phyloP scores from a whole-genome alignment of 2,113 vertebrate species.

The Colaptes auratus region DNA sequence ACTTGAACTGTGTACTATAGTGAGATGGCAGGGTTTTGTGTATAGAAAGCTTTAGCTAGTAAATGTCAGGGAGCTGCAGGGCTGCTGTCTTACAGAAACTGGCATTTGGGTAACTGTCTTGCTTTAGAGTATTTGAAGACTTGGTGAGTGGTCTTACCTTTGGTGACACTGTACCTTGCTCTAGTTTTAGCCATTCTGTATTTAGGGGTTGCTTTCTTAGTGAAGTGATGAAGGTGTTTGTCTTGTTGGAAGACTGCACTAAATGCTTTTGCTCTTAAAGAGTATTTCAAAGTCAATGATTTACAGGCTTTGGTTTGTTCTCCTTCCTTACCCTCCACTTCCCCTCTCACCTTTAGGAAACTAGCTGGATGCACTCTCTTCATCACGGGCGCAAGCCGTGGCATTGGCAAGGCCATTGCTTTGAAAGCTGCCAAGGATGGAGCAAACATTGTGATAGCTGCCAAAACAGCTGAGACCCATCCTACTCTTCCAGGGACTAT shows the following conservation, averaged over 20 bases:
- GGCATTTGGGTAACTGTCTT: background rate
- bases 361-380: slow-evolving; percentile 92
- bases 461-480: slow-evolving; percentile 89
- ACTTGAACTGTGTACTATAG: background rate
- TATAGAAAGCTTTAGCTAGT: background rate
- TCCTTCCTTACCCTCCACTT: background rate
- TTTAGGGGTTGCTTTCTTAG: background rate
- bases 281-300: background rate
- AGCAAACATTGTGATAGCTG: slow-evolving; percentile 93
- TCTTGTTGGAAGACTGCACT: background rate
- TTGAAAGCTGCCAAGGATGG: slow-evolving; percentile 95
- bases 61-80: background rate
- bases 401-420: slow-evolving; percentile 96
- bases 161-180: background rate
- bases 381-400: slow-evolving; percentile 94
- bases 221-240: background rate
- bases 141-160: background rate
- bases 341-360: slow-evolving; percentile 76
- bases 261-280: background rate
- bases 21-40: background rate
- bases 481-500: slow-evolving; percentile 93
- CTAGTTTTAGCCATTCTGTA: background rate
- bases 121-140: background rate
- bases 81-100: background rate
- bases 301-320: background rate